Base-by-base conservation (phyloP, 2,888 invertebrate genomes). In the Oligia latruncula region DNA sequence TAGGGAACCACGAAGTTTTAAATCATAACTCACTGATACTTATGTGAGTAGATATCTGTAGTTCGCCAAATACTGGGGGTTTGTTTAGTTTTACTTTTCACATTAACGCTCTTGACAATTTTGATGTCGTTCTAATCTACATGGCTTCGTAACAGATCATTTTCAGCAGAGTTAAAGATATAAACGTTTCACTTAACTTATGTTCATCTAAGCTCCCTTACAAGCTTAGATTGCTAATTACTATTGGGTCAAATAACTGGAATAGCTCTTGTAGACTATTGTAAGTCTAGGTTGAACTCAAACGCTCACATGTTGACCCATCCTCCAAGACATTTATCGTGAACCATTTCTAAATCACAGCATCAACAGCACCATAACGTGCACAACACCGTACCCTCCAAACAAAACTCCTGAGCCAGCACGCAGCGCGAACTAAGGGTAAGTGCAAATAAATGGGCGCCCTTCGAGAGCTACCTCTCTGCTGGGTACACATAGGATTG, bases 401-500 rank as follows among this genome's bases (percentile, higher is more conserved):
- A 76, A 77, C 77, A 65, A 71, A 80, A 76, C 55, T 73, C 65
- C 75, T 80, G 58, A 80, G 74, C 73, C 65, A 82, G 78, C 78
- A 49, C 60, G n/a, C 65, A 82, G 78, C 79, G 60, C 60, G n/a
- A 74, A 74, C 65, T 67, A 72, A 81, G 88, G 82, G 83, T 68
- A 67, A 62, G 82, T 43, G 83, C 77, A 87, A 89, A 82, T 82
- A 88, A 73, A 78, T 74, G 77, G 55, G 74, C 68, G 72, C 60
- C 75, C 77, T 79, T 81, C 64, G 49, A 83, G 79, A 71, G 86
- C 60, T 62, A 52, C 71, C 77, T 78, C 89, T 84, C 82, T 85
- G 77, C 81, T 80, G 67, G 67, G 80, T 74, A 79, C 88, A 82
- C 87, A 75, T 43, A 40, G 78, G 67, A 68, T 62, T 78, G 81